Base-by-base conservation (phyloP, 2,888 invertebrate species). In the Cephus sareptanus region DNA sequence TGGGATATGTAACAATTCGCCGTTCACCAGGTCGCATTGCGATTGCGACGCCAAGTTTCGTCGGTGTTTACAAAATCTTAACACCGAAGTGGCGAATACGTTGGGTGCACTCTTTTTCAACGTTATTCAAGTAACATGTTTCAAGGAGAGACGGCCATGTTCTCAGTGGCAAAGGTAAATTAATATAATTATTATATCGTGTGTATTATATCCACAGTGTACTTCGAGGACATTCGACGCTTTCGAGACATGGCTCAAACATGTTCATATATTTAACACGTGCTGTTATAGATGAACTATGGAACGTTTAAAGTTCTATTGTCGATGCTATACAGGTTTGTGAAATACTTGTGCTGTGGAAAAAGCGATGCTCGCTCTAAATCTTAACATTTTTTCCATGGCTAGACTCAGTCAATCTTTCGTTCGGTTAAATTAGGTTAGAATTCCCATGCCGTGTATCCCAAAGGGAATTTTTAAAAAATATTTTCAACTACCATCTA, bases 31-130 rank as follows among this genome's bases (percentile, higher is more conserved):
- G 77, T 95, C 95, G 0, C 95, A 96, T 86, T 96, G 96, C 87
- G 95, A 95, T 85, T 96, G 96, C 86, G 96, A 96, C 87, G 94
- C 94, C 0, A 93, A 93, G 84, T 95, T 96, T 86, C 93, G 95
- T 69, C 92, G 94, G 77, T 96, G 96, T 87, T 91, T 96, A 75
- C 94, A 94, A 87, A 93, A 93, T 77, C 92, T 95, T 9, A 94
- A 94, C 83, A 94, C 95, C 34, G 94, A 95, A 86, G 94, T 95
- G n/a, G 95, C 95, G 30, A 94, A 95, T 85, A 94, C 94, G 0
- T 92, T 95, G 78, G 95, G 95, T n/a, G 94, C 95, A 33, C 93
- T 96, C 40, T 96, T 95, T 91, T 96, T 96, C 92, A 96, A 96
- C 87, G 93, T 96, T 69, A 94, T 95, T 15, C 95, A 95, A 86